Conservation (phyloP, 2,888 invertebrate species). For the Fragum fragum region DNA sequence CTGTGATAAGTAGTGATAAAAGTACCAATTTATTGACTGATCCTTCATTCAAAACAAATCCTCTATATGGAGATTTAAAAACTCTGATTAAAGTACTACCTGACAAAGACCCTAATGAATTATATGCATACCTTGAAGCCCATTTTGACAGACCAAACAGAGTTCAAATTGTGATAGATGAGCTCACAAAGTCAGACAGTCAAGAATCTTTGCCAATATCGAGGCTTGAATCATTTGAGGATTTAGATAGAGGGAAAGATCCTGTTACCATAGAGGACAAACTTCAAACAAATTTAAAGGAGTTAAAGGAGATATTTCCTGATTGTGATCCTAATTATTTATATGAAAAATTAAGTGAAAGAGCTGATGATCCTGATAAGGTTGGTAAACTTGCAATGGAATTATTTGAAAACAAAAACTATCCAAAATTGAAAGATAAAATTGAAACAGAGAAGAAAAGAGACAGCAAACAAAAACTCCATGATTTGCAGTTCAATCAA, state of each 20-base stretch:
- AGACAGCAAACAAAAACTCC: constrained; percentile 64
- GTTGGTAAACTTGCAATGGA: constrained; percentile 75
- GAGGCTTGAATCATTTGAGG: constrained; percentile 36
- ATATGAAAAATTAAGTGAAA: constrained; percentile 74
- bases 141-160: constrained; percentile 80
- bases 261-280: constrained; percentile 55
- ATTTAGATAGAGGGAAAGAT: constrained; percentile 57
- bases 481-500: constrained; percentile 73
- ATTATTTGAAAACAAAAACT: constrained; percentile 78
- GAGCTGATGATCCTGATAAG: constrained; percentile 68
- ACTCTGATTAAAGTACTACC: constrained; percentile 80
- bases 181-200: constrained; percentile 68
- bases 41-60: constrained; percentile 74
- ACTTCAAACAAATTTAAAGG: constrained; percentile 76
- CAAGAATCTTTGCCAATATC: constrained; percentile 56
- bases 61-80: constrained; percentile 79
- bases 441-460: constrained; percentile 70
- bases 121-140: constrained; percentile 83
- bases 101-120: constrained; percentile 79
- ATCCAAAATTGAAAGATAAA: constrained; percentile 79
- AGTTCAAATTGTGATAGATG: constrained; percentile 81
- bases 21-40: constrained; percentile 62
- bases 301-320: constrained; percentile 79
- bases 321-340: constrained; percentile 84
- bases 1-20: constrained; percentile 36